Conservation (phyloP, 2,888 invertebrate species). For the Seira sanloemensis region DNA sequence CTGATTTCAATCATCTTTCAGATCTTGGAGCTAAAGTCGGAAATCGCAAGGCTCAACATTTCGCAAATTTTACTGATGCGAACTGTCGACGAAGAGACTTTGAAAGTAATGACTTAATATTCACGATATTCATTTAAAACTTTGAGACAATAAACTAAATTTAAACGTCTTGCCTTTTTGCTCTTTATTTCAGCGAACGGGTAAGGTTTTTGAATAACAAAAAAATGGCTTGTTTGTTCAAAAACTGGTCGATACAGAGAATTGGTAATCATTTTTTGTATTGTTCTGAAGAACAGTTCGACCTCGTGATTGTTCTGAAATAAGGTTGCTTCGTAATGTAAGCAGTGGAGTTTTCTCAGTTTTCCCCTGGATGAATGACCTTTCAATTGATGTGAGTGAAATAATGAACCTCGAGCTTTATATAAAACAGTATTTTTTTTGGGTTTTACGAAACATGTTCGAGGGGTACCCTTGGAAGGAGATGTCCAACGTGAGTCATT, state of each 20-base stretch:
- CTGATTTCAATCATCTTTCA: too few species aligned
- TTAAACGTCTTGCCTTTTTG: slow-evolving; percentile 5
- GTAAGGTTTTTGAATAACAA: slow-evolving; percentile 21
- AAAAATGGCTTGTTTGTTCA: too few species aligned
- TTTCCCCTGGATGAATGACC: slow-evolving; percentile 33
- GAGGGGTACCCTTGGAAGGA: slow-evolving; percentile 10
- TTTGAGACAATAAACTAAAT: background rate
- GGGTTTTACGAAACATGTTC: too few species aligned
- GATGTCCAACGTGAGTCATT: slow-evolving; percentile 30
- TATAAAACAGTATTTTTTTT: background rate
- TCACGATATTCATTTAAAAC: too few species aligned
- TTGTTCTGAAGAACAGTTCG: slow-evolving; percentile 47
- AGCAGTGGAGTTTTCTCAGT: slow-evolving; percentile 55
- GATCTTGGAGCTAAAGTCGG: slow-evolving; percentile 42
- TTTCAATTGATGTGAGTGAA: slow-evolving; percentile 38
- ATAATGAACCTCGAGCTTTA: background rate
- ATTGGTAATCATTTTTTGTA: slow-evolving; percentile 29
- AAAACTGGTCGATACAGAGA: too few species aligned
- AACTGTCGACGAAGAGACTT: slow-evolving; percentile 60
- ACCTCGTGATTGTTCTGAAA: slow-evolving; percentile 64
- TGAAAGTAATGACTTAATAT: slow-evolving; percentile 56
- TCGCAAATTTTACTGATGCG: slow-evolving; percentile 57
- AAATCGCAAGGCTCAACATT: slow-evolving; percentile 52
- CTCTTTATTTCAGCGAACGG: slow-evolving; percentile 33
- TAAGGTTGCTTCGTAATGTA: slow-evolving; percentile 50